Conservation (phyloP, 2,888 invertebrate species). For the Cistogaster globosa region DNA sequence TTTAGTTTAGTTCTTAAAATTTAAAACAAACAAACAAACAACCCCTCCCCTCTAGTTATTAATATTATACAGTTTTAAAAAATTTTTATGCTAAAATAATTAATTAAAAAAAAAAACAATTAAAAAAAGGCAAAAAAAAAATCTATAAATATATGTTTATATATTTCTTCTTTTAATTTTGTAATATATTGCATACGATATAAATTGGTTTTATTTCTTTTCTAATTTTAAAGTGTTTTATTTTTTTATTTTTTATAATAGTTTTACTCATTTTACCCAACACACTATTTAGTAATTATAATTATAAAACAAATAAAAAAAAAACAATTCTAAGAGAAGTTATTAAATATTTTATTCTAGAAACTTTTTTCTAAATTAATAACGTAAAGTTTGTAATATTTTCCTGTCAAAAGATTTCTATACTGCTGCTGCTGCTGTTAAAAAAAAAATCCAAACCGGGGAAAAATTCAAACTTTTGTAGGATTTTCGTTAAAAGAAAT, state of each 20-base stretch:
- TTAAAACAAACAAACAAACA: conserved; percentile 55
- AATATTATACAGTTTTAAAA: conserved; percentile 68
- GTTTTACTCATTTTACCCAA: conserved; percentile 63
- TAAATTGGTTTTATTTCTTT: conserved; percentile 45
- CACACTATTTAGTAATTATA: conserved; percentile 58
- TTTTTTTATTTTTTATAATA: conserved; percentile 52
- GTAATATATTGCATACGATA: conserved; percentile 63
- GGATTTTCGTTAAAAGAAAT: conserved; percentile 8
- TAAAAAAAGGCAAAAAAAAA: conserved; percentile 39
- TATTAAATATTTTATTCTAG: conserved; percentile 50
- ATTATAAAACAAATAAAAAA: conserved; percentile 25
- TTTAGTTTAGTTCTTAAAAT: conserved; percentile 63
- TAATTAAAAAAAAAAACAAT: conserved; percentile 27
- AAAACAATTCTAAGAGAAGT: conserved; percentile 54
- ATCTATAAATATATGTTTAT: conserved; percentile 15
- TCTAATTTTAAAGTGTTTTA: conserved; percentile 55
- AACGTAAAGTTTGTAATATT: conserved; percentile 23
- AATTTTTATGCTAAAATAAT: conserved; percentile 63
- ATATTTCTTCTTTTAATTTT: conserved; percentile 66
- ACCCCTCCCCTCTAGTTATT: conserved; percentile 59
- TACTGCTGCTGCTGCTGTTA: conserved; percentile 37
- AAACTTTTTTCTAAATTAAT: conserved; percentile 9
- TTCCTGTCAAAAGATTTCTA: conserved; percentile 10
- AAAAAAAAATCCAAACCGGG: neutral
- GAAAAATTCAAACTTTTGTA: conserved; percentile 3